A percentile compares a stretch with the other conserved stretches of the same genome.
Evolutionary conservation across 37 sponge, comb jelly and placozoan species (phyloP).

Genomic region (Cladorhizidae sp.): DNA sequence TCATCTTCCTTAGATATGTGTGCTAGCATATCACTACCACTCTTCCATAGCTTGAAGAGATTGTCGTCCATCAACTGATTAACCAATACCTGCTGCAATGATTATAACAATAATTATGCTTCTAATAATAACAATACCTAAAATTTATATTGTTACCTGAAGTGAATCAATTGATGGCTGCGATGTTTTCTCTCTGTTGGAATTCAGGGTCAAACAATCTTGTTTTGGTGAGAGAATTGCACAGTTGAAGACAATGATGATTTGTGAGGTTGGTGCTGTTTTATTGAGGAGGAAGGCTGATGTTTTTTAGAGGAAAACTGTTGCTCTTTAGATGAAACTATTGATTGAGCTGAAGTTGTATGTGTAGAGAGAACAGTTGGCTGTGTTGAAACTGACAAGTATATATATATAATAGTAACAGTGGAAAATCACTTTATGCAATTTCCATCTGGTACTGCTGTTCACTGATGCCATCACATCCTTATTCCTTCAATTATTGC

Average conservation of each 20-base stretch:
- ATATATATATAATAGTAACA: background rate
- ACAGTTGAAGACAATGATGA: background rate
- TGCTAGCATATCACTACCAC: background rate
- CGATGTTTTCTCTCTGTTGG: too few species aligned
- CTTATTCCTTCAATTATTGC: background rate
- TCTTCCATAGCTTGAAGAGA: background rate
- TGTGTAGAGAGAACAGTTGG: background rate
- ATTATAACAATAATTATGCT: too few species aligned
- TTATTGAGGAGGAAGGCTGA: background rate
- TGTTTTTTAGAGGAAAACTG: background rate
- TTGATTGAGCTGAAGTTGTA: background rate
- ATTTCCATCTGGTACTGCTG: background rate
- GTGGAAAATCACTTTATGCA: background rate
- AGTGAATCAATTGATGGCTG: too few species aligned
- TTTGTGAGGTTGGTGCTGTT: background rate
- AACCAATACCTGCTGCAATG: background rate
- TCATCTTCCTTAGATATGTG: background rate
- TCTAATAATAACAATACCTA: too few species aligned
- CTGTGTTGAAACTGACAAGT: background rate
- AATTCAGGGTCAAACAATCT: too few species aligned
- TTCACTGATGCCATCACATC: background rate
- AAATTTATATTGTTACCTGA: too few species aligned
- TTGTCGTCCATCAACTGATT: background rate
- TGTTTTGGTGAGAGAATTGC: too few species aligned
- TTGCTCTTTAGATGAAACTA: background rate